These are phyloP conservation scores for western clawed frog (Xenopus tropicalis) DNA, from an alignment of 2,113 vertebrate genomes.

Conservation along the genomic window UCB_Xtro_10.0 CM004444.2:14486001-14486500, in stretches of 20 bases:
- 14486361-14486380: neutral
- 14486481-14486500: neutral
- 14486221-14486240: too few species aligned
- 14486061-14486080: too few species aligned
- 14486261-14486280: neutral
- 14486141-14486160: too few species aligned
- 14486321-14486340: neutral
- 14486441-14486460: neutral
- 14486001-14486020: too few species aligned
- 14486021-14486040: too few species aligned
- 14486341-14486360: slow-evolving; percentile 22
- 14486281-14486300: neutral
- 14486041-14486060: too few species aligned
- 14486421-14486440: neutral
- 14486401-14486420: neutral
- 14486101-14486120: too few species aligned
- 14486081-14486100: too few species aligned
- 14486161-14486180: neutral
- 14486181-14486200: neutral
- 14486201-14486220: neutral
- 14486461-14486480: slow-evolving; percentile 1
- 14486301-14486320: neutral
- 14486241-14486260: too few species aligned
- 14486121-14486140: too few species aligned
- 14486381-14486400: neutral